phyloP scores from a whole-genome alignment of 1,140 invertebrate species.

The Bradysia coprophila region DNA sequence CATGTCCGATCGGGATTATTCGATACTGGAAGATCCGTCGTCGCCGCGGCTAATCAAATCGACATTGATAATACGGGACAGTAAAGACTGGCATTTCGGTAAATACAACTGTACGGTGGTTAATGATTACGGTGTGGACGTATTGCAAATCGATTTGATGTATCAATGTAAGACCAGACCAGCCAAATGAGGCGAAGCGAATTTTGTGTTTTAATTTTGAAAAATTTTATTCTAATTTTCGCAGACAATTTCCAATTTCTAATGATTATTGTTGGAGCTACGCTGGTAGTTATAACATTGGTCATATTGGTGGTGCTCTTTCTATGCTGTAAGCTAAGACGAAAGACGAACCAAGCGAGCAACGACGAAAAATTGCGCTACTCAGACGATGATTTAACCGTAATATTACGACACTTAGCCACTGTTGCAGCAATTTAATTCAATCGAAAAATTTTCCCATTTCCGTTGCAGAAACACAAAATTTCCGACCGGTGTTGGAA shows the following conservation, averaged over 20 bases:
- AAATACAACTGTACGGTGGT: slow-evolving; percentile 86
- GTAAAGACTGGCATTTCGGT: slow-evolving; percentile 72
- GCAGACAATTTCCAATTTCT: not conserved
- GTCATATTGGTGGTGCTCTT: not conserved
- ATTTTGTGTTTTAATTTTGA: no score
- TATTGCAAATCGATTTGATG: slow-evolving; percentile 62
- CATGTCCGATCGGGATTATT: slow-evolving; percentile 36
- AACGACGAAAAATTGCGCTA: not conserved
- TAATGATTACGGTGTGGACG: slow-evolving; percentile 77
- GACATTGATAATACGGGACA: slow-evolving; percentile 66
- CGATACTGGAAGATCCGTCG: slow-evolving; percentile 37
- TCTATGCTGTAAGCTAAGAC: not conserved
- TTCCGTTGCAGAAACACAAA: not conserved
- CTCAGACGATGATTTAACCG: no score
- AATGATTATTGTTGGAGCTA: not conserved
- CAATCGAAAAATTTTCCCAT: no score
- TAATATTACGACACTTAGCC: no score
- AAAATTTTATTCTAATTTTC: not conserved
- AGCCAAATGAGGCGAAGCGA: no score
- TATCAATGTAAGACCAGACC: slow-evolving; percentile 61
- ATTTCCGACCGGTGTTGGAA: slow-evolving; percentile 36
- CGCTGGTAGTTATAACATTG: not conserved
- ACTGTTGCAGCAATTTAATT: no score
- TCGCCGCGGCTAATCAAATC: slow-evolving; percentile 49
- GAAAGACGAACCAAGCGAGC: not conserved